Evolutionary conservation across 2,888 invertebrate genomes (phyloP), one percentile per base, ranked within the genome.

Genomic region (Caenorhabditis macrosperma): DNA sequence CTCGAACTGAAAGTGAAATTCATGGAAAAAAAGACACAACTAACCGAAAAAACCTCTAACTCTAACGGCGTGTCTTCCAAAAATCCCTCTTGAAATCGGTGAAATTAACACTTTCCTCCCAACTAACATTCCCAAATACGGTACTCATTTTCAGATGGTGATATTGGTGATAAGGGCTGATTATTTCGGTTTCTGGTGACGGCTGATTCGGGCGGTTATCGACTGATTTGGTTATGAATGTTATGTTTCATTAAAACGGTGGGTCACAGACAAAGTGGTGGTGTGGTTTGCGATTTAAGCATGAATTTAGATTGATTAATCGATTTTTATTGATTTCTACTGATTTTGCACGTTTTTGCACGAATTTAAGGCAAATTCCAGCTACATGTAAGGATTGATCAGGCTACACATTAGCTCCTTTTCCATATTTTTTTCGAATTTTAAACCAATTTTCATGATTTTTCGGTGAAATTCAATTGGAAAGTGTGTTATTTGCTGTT

Each of bases 11-110:
- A 22, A 0, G 12, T 10, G 15, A 50, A 41, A 64, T 7, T 1
- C 7, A 6, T 4, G 28, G 20, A 10, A 12, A 24, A 50, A 80
- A 81, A 46, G 24, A 86, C 78, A 57, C 22, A 59, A 57, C 7
- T 77, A 86, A 57, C 67, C 69, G 9, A 63, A 20, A 26, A 28
- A 12, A 28, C 28, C 28, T 7, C 35, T 44, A 4, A 9, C 55
- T 46, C 71, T 55, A 72, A 72, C 5, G 1, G 59, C 28, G 52
- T 55, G 48, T 15, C 22, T 46, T 7, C 22, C 15, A 63, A 55
- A 61, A n/a, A 15, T 6, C 38, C 17, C 59, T 20, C n/a, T 30
- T 35, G n/a, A n/a, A n/a, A n/a, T n/a, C n/a, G n/a, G 38, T 20
- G 22, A 26, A n/a, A 15, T 54, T 26, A 54, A 26, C 41, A 38